phyloP scores from a whole-genome alignment of 37 sponge, comb jelly and placozoan genomes.

The Tethya wilhelma region DNA sequence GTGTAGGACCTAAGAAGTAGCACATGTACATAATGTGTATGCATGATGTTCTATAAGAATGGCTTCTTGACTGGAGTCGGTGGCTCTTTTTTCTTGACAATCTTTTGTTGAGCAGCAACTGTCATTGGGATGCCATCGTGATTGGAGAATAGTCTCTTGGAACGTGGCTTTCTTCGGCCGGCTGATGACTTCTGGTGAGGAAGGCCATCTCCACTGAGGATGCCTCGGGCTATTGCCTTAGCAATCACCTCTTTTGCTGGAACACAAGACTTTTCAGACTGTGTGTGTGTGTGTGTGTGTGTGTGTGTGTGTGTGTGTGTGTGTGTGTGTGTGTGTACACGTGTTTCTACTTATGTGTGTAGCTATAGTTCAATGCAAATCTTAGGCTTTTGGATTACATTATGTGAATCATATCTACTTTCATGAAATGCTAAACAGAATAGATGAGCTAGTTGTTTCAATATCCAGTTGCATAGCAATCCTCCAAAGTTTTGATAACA shows the following conservation, averaged over 20 bases:
- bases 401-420: no score
- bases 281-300: no score
- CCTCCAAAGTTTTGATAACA: background rate
- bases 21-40: no score
- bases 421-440: no score
- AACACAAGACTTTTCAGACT: conserved; percentile 1
- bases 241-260: conserved; percentile 53
- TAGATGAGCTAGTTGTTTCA: no score
- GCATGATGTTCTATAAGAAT: no score
- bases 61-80: no score
- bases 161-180: background rate
- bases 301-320: no score
- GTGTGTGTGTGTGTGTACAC: background rate
- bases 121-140: conserved; percentile 45
- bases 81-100: conserved; percentile 32
- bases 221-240: conserved; percentile 46
- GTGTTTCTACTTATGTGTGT: background rate
- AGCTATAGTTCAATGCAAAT: no score
- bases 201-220: conserved; percentile 43
- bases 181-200: background rate
- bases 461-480: background rate
- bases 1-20: no score
- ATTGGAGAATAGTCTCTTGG: conserved; percentile 24
- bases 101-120: conserved; percentile 49
- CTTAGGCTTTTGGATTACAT: no score